phyloP scores from a whole-genome alignment of 2,113 vertebrate genomes.

The Actenoides lindsayi region DNA sequence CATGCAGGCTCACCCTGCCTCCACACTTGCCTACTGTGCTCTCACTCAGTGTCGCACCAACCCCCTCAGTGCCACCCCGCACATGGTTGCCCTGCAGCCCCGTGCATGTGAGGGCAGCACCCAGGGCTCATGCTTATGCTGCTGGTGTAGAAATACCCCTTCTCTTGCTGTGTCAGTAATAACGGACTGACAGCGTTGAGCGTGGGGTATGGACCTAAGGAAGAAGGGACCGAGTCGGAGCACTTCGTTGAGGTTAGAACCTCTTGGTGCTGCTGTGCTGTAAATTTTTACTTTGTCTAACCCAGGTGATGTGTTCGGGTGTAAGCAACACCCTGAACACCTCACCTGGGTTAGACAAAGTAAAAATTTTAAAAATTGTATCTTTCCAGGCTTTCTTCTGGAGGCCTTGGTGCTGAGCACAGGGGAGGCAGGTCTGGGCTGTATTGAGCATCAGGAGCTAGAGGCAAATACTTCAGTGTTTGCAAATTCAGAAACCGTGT shows the following conservation, averaged over 20 bases:
- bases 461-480: not conserved
- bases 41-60: rapidly evolving
- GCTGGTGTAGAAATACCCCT: not conserved
- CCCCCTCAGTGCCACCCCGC: not conserved
- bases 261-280: rapidly evolving
- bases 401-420: not conserved
- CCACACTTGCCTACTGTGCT: rapidly evolving
- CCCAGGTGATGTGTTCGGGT: too few relatives aligned
- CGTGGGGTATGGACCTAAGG: rapidly evolving
- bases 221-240: rapidly evolving
- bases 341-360: rapidly evolving
- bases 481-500: not conserved
- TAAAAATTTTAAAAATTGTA: not conserved
- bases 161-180: rapidly evolving
- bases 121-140: rapidly evolving
- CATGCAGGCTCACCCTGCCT: not conserved
- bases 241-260: not conserved
- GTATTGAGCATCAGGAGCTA: not conserved
- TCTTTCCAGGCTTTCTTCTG: not conserved
- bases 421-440: too few relatives aligned
- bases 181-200: not conserved
- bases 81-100: rapidly evolving
- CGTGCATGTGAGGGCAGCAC: rapidly evolving
- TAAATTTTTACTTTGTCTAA: too few relatives aligned
- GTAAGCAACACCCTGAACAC: rapidly evolving